Base-by-base conservation (phyloP, 2,888 invertebrate species). In the Melanchra persicariae region DNA sequence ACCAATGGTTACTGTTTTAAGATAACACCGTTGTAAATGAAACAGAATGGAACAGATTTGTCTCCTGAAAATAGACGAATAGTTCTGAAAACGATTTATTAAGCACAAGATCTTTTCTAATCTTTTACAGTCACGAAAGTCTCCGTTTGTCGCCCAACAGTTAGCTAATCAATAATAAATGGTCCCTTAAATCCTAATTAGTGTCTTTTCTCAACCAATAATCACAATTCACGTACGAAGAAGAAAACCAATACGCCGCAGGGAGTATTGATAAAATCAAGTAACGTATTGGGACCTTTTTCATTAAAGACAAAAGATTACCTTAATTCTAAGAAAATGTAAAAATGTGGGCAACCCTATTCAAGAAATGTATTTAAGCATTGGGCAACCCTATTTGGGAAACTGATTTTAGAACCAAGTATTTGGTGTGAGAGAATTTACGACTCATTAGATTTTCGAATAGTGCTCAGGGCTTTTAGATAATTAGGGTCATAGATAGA, bases 161-260 rank as follows among this genome's bases (percentile, higher is more conserved):
- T 54, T 22, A 68, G 55, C 47, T 63, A 63, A 72, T 78, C 70
- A 78, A 62, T 62, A 45, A 73, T 75, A 63, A 76, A 76, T 54
- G 24, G 30, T 58, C 65, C 37, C 55, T 65, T 74, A 63, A 68
- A 60, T 61, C 51, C 69, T 61, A 69, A 74, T 51, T 52, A 67
- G 59, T 63, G 66, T 55, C 45, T 40, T 63, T 57, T 55, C 54
- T 34, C 43, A 10, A 10, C 45, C 45, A 77, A 76, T 45, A 61
- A 40, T 61, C 55, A 70, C 70, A 70, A 65, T 61, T 77, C 40
- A 77, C 61, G 60, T 22, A 61, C 65, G 45, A 19, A 54, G 6
- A 51, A 66, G 55, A 51, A 72, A 63, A 47, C 60, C 34, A 47
- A 47, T 63, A 63, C 62, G 26, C 40, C 40, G 19, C 45, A 30